A percentile compares a stretch with the other conserved stretches of the same genome.
Evolutionary conservation across 2,113 vertebrate genomes (phyloP).

Genomic region (Zosterops hypoxanthus): DNA sequence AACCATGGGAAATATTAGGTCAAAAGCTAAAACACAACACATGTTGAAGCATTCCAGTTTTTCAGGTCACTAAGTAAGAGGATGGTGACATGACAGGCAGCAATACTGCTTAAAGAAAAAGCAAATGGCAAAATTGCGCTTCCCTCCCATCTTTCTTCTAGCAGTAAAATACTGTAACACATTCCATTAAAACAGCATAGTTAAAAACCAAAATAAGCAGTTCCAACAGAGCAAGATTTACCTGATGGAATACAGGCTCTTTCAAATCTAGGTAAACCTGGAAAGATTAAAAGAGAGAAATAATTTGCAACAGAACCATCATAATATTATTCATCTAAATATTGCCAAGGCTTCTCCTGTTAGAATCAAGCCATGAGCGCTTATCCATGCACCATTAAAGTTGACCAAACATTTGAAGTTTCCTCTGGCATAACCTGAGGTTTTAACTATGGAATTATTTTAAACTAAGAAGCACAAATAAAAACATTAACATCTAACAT

Average conservation of each 20-base stretch:
- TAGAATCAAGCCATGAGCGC: neutral
- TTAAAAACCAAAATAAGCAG: neutral
- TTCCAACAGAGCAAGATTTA: slow-evolving; percentile 61
- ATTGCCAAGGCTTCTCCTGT: neutral
- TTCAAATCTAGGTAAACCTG: slow-evolving; percentile 96
- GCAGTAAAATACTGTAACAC: neutral
- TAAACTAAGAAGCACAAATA: neutral
- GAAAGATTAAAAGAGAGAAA: slow-evolving; percentile 43
- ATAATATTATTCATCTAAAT: neutral
- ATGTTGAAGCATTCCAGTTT: neutral
- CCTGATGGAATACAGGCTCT: slow-evolving; percentile 97
- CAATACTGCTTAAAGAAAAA: neutral
- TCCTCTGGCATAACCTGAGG: neutral
- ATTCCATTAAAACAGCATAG: neutral
- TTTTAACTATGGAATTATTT: neutral
- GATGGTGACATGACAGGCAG: neutral
- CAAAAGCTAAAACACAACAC: neutral
- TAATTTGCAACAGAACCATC: neutral
- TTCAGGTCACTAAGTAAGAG: neutral
- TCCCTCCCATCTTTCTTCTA: neutral
- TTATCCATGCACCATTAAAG: neutral
- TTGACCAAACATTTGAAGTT: neutral
- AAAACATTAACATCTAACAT: neutral
- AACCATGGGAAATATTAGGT: neutral
- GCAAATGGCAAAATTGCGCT: neutral